Base-by-base conservation (phyloP, 2,888 invertebrate species). In the Agapetus fuscipes region DNA sequence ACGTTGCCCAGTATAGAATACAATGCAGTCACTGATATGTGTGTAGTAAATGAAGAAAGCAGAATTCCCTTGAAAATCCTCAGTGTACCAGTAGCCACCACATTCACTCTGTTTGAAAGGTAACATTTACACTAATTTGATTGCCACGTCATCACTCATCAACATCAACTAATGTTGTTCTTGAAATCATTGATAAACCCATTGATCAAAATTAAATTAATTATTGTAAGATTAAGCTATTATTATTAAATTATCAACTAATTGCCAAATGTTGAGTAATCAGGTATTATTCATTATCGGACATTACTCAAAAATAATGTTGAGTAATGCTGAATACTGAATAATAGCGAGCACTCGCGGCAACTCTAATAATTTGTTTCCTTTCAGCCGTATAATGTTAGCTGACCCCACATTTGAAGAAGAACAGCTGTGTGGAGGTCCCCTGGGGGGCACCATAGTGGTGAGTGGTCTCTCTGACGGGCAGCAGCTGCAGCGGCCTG, bases 381-480 rank as follows among this genome's bases (percentile, higher is more conserved):
- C 46, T 51, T 72, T 37, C 55, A 84, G 84, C 44, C 71, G 74
- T 50, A 62, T 77, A 24, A 59, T 84, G 31, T 57, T 87, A 48
- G 74, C 74, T n/a, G 89, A 90, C 60, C 89, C 89, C 17, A 80
- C 83, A 25, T 64, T 72, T n/a, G 85, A 87, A 60, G 90, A 90
- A 64, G 89, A 89, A 65, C 72, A 71, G 49, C 70, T 85, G 50
- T 76, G 81, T 52, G 72, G 76, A 37, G 78, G 81, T n/a, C 52
- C 57, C 30, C 66, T 67, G 27, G 61, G 45, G n/a, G 45, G 48
- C 5, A 43, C 43, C 3, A 38, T 35, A 3, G 33, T 48, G 1
- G 38, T 48, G 10, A 30, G 47, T 17, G 20, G 34, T n/a, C 26
- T 37, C 6, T 17, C 34, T 10, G 34, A 38, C 11, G 39, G 41